Percentiles rank a stretch among this genome's conserved stretches.
Evolutionary conservation across 2,797 vertebrate genomes (phyloP).

Genomic region (Nothura maculosa): DNA sequence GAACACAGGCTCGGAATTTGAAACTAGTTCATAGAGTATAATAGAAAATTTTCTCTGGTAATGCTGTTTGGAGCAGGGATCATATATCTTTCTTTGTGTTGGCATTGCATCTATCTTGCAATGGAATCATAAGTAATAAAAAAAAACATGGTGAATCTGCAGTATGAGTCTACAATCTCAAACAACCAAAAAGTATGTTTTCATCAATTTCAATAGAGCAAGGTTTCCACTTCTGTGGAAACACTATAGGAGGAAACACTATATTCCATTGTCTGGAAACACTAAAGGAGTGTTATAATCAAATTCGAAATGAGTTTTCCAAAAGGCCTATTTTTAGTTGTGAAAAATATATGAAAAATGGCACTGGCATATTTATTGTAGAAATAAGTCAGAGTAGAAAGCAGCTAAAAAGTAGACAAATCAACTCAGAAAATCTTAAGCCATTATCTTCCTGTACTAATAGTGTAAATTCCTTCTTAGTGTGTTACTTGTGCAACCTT

Average conservation of each 20-base stretch:
- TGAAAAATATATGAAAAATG: conserved; percentile 5
- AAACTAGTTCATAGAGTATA: not conserved
- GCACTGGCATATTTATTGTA: not conserved
- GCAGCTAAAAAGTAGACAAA: not conserved
- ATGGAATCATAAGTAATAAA: not conserved
- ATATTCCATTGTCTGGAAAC: too few species aligned
- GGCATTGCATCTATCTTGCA: not conserved
- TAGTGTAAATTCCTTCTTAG: not conserved
- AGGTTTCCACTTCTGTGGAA: not conserved
- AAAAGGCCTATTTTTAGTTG: not conserved
- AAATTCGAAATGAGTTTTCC: not conserved
- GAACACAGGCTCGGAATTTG: not conserved
- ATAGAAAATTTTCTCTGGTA: not conserved
- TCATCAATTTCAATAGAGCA: not conserved
- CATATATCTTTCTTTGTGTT: not conserved
- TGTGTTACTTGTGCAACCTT: not conserved
- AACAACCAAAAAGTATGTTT: not conserved
- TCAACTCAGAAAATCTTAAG: not conserved
- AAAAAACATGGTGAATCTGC: not conserved
- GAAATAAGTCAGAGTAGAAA: not conserved
- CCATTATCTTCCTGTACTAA: not conserved
- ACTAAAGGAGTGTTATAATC: not conserved
- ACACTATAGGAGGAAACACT: too few species aligned
- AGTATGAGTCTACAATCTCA: not conserved
- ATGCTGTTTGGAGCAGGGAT: not conserved